Evolutionary conservation across 2,888 invertebrate species (phyloP).

Genomic region (Horisme vitalbata): DNA sequence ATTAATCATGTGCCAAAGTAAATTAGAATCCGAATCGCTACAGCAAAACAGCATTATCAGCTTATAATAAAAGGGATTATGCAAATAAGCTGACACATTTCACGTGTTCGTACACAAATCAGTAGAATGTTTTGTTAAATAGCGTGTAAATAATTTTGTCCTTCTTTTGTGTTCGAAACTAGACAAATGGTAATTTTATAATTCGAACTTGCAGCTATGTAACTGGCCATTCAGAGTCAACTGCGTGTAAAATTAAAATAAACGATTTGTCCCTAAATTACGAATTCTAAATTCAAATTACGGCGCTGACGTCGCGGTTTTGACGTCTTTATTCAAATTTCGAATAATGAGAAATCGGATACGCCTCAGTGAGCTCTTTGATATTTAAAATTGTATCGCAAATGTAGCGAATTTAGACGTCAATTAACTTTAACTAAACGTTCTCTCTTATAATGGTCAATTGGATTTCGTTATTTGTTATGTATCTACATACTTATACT

Average conservation of each 20-base stretch:
- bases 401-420: conserved; percentile 28
- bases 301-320: conserved; percentile 65
- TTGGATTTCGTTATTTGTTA: conserved; percentile 1
- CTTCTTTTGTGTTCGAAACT: conserved; percentile 55
- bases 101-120: conserved; percentile 69
- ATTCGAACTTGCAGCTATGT: conserved; percentile 58
- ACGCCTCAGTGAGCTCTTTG: conserved; percentile 62
- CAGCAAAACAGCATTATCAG: conserved; percentile 47
- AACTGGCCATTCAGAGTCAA: conserved; percentile 67
- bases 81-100: conserved; percentile 57
- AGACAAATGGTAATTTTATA: conserved; percentile 69
- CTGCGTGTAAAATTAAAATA: conserved; percentile 79
- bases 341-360: conserved; percentile 63
- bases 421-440: conserved; percentile 20
- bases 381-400: conserved; percentile 57
- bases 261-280: conserved; percentile 70
- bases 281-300: conserved; percentile 51
- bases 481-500: background rate
- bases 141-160: conserved; percentile 68
- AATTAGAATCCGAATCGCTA: conserved; percentile 48
- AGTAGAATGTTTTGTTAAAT: conserved; percentile 73
- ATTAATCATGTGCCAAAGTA: conserved; percentile 37
- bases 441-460: conserved; percentile 20
- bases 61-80: conserved; percentile 62
- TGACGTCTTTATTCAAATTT: conserved; percentile 75